Base-by-base conservation (phyloP, 1,140 invertebrate species). In the Octopus sinensis region DNA sequence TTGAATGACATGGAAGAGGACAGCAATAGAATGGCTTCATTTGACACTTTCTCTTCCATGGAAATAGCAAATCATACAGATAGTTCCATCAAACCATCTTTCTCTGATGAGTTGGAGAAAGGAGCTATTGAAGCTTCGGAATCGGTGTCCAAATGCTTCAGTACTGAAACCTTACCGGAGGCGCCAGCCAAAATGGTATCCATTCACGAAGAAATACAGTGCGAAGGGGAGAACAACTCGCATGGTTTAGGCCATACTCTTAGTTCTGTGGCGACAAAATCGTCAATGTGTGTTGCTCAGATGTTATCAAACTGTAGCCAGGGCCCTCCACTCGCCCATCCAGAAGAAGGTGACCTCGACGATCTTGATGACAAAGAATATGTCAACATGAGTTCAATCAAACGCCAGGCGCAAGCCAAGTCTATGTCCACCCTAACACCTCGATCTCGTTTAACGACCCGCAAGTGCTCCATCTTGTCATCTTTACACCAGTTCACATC, bases 401-500 rank as follows among this genome's bases (percentile, higher is more conserved):
- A 73, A 23, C 68, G 68, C 5, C 68, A 87, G 73, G 86, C 87
- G 0, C 82, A 84, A 62, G 68, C 83, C n/a, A 87, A 86, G 80
- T 87, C 87, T 6, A 85, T 87, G 68, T 84, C 81, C 30, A 86
- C 86, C 23, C 81, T 90, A 30, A 84, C 87, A 82, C 79, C 92
- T 5, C 92, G 94, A 7, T 95, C 95, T 87, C 91, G 93, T 17
- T 93, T 93, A 82, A 93, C 94, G 76, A 94, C 95, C 79, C 93
- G 94, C 30, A 96, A 97, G 86, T 92, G 91, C 88, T 96, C 95
- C 3, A 81, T 92, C 5, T 80, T 95, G 86, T 96, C 95, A 0
- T 98, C 96, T 88, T 92, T 99, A 6, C 95, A 95, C 86, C 95
- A 97, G 90, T 98, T 98, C 89, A 98, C 96, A 0, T 93, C 94